phyloP scores from a whole-genome alignment of 2,797 vertebrate species.

The Macropus fuliginosus region DNA sequence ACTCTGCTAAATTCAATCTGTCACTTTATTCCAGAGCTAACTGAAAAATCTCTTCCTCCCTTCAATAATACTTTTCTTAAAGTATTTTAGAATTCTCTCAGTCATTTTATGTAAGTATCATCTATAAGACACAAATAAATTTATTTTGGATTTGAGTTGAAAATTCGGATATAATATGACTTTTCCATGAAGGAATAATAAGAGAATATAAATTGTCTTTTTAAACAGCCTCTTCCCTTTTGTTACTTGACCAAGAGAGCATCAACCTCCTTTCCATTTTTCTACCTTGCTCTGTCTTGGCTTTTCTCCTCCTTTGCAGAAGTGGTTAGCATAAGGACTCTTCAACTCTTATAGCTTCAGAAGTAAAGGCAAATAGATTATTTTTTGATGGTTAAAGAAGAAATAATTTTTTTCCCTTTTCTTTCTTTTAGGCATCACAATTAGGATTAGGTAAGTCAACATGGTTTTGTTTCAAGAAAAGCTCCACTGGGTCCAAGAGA shows the following conservation, averaged over 20 bases:
- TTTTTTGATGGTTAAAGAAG: background rate
- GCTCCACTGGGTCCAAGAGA: background rate
- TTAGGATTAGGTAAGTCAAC: background rate
- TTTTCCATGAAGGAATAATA: too few relatives aligned
- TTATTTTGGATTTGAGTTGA: too few relatives aligned
- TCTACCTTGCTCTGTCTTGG: background rate
- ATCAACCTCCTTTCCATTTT: background rate
- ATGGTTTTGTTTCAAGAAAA: background rate
- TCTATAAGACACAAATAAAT: too few relatives aligned
- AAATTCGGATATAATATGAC: too few relatives aligned
- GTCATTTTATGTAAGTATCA: too few relatives aligned
- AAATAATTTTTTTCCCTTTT: background rate
- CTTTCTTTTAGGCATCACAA: background rate
- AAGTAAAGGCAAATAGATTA: background rate
- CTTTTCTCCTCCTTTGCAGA: background rate
- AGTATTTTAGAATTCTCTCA: too few relatives aligned
- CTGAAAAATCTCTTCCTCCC: too few relatives aligned
- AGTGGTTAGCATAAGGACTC: background rate
- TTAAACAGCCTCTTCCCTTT: background rate
- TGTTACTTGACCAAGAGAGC: background rate
- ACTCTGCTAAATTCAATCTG: too few relatives aligned
- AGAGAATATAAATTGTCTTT: background rate
- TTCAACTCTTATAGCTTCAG: background rate
- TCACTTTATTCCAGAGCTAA: too few relatives aligned
- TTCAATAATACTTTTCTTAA: too few relatives aligned